Evolutionary conservation across 2,888 invertebrate species (phyloP).

Genomic region (Chymomyza caudatula): DNA sequence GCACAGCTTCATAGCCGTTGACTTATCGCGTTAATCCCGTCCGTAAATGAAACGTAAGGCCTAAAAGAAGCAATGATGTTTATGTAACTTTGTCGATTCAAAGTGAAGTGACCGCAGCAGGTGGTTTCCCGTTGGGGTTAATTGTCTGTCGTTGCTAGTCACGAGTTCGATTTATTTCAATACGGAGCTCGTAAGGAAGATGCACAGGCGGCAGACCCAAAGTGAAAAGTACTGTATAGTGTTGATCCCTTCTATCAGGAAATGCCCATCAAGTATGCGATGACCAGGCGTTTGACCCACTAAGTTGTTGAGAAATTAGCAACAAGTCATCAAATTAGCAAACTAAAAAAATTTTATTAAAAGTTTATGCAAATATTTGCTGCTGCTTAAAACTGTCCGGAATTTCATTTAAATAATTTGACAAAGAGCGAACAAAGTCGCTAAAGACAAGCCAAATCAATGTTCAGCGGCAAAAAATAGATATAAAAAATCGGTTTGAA

Average conservation of each 20-base stretch:
- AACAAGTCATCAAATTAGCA: neutral
- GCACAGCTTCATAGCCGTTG: slow-evolving; percentile 1
- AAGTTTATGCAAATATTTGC: neutral
- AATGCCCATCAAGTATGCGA: slow-evolving; percentile 50
- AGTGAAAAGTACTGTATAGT: slow-evolving; percentile 14
- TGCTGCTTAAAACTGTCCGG: neutral
- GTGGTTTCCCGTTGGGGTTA: slow-evolving; percentile 54
- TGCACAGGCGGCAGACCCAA: slow-evolving; percentile 16
- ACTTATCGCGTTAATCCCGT: slow-evolving; percentile 44
- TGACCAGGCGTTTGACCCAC: neutral
- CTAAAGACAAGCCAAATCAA: neutral
- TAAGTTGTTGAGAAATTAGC: neutral
- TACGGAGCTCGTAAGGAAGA: slow-evolving; percentile 25
- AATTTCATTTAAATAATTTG: neutral
- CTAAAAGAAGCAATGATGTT: slow-evolving; percentile 19
- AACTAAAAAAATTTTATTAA: neutral
- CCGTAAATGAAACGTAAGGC: slow-evolving; percentile 43
- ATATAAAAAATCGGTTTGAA: neutral
- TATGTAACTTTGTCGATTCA: slow-evolving; percentile 54
- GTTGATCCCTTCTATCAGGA: slow-evolving; percentile 66
- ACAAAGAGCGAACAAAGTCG: no score
- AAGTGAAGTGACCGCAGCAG: slow-evolving; percentile 42
- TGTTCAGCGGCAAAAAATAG: no score
- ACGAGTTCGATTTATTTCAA: slow-evolving; percentile 59
- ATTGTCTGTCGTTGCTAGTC: slow-evolving; percentile 60